Conservation (phyloP, 2,888 invertebrate species). For the Lasius fuliginosus region DNA sequence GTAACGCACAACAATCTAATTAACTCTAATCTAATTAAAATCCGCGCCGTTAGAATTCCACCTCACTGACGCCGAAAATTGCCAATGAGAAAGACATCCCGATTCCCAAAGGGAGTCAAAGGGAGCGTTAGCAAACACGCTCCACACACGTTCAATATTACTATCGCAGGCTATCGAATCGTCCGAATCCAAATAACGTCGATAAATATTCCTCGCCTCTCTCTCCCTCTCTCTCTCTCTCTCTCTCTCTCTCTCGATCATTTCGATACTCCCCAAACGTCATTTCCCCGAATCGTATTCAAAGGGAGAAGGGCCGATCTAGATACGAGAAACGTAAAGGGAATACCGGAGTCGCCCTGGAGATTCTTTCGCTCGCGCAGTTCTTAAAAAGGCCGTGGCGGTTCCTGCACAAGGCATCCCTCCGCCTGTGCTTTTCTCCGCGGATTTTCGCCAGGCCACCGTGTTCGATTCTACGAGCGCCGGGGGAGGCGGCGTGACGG, state of each 20-base stretch:
- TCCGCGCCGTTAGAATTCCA: constrained; percentile 51
- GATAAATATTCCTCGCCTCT: constrained; percentile 47
- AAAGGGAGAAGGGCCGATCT: constrained; percentile 46
- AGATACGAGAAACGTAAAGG: constrained; percentile 59
- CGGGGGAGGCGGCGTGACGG: constrained; percentile 34
- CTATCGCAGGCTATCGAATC: constrained; percentile 24
- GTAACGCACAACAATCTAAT: constrained; percentile 49
- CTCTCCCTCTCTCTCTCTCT: neutral
- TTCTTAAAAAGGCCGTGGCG: constrained; percentile 44
- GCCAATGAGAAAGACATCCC: constrained; percentile 43
- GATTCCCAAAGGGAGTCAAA: constrained; percentile 45
- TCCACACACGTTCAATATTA: constrained; percentile 25
- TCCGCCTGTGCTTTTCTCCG: constrained; percentile 48
- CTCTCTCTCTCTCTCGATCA: constrained; percentile 37
- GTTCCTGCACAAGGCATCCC: constrained; percentile 47
- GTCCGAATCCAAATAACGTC: constrained; percentile 50
- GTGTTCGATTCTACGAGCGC: constrained; percentile 55
- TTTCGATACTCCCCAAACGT: constrained; percentile 43
- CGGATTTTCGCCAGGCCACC: constrained; percentile 56
- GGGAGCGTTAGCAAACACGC: constrained; percentile 32
- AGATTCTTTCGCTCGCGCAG: constrained; percentile 44
- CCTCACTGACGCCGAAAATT: constrained; percentile 50
- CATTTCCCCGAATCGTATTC: constrained; percentile 45
- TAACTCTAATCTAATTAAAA: constrained; percentile 58
- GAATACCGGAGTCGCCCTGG: constrained; percentile 59